Evolutionary conservation across 2,888 invertebrate species (phyloP), one percentile per base, ranked within the genome.

Genomic region (Polietes domitor): DNA sequence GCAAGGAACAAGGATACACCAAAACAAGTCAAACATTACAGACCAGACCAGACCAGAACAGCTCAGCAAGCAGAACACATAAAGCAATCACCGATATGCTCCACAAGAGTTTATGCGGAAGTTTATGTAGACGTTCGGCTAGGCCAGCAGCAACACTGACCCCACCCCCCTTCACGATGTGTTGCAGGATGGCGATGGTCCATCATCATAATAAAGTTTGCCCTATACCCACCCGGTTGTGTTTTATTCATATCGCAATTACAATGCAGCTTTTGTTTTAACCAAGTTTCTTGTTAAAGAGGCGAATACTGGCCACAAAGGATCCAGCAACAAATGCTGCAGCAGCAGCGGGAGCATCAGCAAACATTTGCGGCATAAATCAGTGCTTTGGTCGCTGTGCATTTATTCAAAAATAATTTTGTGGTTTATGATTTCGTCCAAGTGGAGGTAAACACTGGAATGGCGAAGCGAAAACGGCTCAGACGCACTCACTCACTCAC

Each of bases 371-470:
- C 32, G 32, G 3, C 32, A 7, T 32, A 32, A 37, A 37, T 24
- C 24, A 26, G 53, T 53, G 61, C 63, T 82, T 74, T 75, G 32
- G 73, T 26, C 21, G 28, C 50, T 58, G 24, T 37, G 72, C 41
- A 78, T 75, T 77, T 80, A 58, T 75, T 65, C 55, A 74, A 74
- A 68, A 65, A 78, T 61, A 72, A 73, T 76, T 76, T 73, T 76
- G 78, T 68, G 77, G 74, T 80, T 77, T 75, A 71, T 58, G 41
- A 41, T 72, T 76, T 75, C 76, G 21, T 63, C 19, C n/a, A n/a
- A 24, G 28, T 61, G 61, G 28, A 17, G 32, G 32, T 7, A 37
- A n/a, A 65, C 24, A 26, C 43, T 41, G 68, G n/a, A 6, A 41
- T 24, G 68, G 24, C n/a, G 21, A 2, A 41, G 37, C 37, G 37